Percentiles rank a stretch among this genome's conserved stretches.
Evolutionary conservation across 2,113 vertebrate species (phyloP).

Genomic region (Pholis gunnellus): DNA sequence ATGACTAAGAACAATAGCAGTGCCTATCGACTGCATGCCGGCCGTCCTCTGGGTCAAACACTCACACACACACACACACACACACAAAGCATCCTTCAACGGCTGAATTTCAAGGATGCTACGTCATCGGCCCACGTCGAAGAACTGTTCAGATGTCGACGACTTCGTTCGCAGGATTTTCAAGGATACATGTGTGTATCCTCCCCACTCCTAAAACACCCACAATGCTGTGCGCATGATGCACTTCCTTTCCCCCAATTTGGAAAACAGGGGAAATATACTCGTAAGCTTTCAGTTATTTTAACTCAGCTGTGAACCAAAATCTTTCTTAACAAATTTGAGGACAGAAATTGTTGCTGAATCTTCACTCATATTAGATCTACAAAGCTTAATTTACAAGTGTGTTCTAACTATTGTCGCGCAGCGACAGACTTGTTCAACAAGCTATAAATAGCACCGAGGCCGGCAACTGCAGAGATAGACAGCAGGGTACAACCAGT

Average conservation of each 20-base stretch:
- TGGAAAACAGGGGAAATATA: background rate
- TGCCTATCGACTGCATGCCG: background rate
- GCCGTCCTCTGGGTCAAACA: background rate
- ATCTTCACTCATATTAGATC: background rate
- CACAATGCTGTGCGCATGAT: background rate
- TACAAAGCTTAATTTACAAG: background rate
- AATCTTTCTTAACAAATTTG: background rate
- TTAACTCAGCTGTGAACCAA: background rate
- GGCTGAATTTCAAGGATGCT: too few species aligned
- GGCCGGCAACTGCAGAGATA: background rate
- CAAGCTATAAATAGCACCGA: background rate
- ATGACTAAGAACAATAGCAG: background rate
- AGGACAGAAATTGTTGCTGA: background rate
- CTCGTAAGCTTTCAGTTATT: background rate
- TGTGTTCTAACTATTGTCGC: background rate
- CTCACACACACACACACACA: background rate
- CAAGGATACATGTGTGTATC: background rate
- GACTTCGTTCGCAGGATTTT: background rate
- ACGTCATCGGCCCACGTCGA: too few species aligned
- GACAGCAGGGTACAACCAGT: background rate
- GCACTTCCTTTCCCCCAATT: background rate
- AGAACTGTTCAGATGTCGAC: background rate
- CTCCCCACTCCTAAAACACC: background rate
- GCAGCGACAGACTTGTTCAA: background rate
- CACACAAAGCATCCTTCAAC: too few species aligned